Percentiles rank a stretch among this genome's conserved stretches.
Conservation (phyloP, 2,113 vertebrate species). For the Perca flavescens region DNA sequence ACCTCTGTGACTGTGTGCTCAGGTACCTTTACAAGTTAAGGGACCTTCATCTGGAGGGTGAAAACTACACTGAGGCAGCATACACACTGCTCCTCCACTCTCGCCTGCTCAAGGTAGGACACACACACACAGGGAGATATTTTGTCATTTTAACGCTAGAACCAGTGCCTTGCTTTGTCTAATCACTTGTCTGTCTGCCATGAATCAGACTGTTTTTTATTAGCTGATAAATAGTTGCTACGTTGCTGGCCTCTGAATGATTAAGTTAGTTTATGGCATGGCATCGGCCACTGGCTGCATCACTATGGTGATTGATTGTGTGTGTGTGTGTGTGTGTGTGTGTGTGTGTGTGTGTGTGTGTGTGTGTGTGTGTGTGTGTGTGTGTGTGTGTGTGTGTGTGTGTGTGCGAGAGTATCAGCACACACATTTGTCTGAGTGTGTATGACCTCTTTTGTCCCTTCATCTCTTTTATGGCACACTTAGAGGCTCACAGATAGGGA, state of each 20-base stretch:
- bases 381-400: constrained; percentile 23
- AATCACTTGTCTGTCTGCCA: constrained; percentile 40
- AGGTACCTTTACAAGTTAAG: constrained; percentile 97
- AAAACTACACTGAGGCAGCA: constrained; percentile 97
- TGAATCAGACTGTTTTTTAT: constrained; percentile 40
- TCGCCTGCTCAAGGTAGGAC: constrained; percentile 92
- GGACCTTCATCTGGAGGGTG: constrained; percentile 96
- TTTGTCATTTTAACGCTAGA: constrained; percentile 10
- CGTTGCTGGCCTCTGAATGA: constrained; percentile 51
- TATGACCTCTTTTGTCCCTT: constrained; percentile 61
- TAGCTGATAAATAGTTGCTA: constrained; percentile 58
- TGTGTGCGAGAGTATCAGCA: not conserved
- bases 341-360: no score
- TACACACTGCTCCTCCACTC: constrained; percentile 96
- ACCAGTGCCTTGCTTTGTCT: constrained; percentile 6
- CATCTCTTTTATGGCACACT: constrained; percentile 59
- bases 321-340: constrained; percentile 3
- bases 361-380: constrained; percentile 5
- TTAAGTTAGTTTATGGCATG: constrained; percentile 64
- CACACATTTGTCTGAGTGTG: constrained; percentile 21
- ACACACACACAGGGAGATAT: constrained; percentile 20
- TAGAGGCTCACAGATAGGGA: constrained; percentile 27
- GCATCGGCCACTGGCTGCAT: constrained; percentile 26
- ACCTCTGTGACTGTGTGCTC: constrained; percentile 12
- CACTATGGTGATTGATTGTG: constrained; percentile 57